Evolutionary conservation across 1,140 invertebrate genomes (phyloP).

Genomic region (Melanaphis sacchari): DNA sequence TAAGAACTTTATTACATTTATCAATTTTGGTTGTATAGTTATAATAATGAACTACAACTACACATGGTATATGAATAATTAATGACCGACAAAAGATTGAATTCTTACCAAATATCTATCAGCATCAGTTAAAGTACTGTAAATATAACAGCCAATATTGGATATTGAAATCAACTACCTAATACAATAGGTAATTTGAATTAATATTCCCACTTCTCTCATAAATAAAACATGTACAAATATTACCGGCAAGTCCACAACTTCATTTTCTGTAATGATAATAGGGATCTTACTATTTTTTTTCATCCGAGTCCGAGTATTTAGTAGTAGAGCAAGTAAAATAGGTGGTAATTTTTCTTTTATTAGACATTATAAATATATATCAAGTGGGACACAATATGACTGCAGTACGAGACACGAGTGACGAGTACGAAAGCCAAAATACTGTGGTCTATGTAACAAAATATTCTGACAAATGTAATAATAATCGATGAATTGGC

Average conservation of each 20-base stretch:
- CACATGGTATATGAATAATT: neutral
- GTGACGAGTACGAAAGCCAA: no score
- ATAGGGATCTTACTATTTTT: no score
- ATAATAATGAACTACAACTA: neutral
- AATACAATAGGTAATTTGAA: constrained; percentile 16
- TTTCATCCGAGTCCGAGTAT: no score
- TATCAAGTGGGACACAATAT: no score
- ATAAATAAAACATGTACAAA: no score
- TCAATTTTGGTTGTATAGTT: neutral
- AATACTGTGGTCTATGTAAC: no score
- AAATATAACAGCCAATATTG: neutral
- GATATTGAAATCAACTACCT: neutral
- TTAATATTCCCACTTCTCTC: neutral
- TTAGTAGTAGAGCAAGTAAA: no score
- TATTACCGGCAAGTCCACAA: neutral
- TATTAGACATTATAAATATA: no score
- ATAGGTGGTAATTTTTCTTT: no score
- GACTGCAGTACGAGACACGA: no score
- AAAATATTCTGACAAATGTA: no score
- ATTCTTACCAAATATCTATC: constrained; percentile 28
- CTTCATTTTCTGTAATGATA: neutral
- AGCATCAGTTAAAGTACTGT: neutral
- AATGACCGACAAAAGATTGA: neutral
- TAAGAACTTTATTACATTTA: neutral
- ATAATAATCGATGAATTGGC: no score